Conservation (phyloP, 2,113 vertebrate genomes). For the Antidorcas marsupialis region DNA sequence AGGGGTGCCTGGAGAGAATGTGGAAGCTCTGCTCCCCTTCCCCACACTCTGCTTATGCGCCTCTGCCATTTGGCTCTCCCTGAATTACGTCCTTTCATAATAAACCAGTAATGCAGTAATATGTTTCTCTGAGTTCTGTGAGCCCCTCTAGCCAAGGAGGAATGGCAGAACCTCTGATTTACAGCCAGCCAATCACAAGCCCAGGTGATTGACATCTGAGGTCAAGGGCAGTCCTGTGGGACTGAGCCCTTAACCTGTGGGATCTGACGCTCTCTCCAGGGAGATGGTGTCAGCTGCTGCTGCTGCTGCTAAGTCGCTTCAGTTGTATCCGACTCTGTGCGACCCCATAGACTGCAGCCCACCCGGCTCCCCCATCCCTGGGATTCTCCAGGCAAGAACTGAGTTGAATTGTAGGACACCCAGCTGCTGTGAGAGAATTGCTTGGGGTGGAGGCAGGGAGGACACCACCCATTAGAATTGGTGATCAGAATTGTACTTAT, state of each 20-base stretch:
- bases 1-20: neutral
- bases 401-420: neutral
- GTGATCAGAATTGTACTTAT: neutral
- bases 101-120: neutral
- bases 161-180: neutral
- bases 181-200: neutral
- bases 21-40: neutral
- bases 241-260: neutral
- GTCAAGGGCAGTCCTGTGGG: neutral
- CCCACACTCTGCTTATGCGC: too few relatives aligned
- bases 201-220: neutral
- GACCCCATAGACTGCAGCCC: too few relatives aligned
- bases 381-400: neutral
- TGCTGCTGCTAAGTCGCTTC: too few relatives aligned
- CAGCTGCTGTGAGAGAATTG: neutral
- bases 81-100: neutral
- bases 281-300: neutral
- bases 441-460: too few relatives aligned
- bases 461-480: neutral
- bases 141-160: neutral
- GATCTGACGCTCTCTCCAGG: neutral
- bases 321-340: too few relatives aligned
- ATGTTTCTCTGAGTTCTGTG: neutral
- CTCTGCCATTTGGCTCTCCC: neutral
- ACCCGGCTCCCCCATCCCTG: rapidly evolving